Conservation (phyloP, 2,888 invertebrate genomes). For the Isoperla grammatica region DNA sequence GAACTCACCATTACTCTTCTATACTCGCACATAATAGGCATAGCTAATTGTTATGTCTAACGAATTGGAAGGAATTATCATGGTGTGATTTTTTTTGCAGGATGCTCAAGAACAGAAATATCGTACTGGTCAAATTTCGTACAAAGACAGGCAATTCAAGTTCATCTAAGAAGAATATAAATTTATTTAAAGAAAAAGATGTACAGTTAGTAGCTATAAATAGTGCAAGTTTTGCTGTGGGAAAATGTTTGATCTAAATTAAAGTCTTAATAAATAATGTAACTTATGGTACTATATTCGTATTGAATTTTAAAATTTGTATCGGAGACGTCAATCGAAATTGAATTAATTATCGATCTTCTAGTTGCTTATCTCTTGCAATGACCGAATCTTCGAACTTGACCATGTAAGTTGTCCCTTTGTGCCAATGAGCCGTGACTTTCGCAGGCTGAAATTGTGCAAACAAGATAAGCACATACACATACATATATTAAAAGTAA, state of each 20-base stretch:
- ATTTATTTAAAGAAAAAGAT: neutral
- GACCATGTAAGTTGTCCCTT: constrained; percentile 98
- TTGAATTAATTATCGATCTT: constrained; percentile 61
- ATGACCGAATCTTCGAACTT: constrained; percentile 94
- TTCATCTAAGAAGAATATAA: constrained; percentile 40
- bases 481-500: neutral
- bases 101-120: constrained; percentile 51
- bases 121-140: constrained; percentile 67
- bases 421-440: constrained; percentile 98
- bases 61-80: neutral
- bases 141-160: constrained; percentile 67
- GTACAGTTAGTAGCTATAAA: neutral
- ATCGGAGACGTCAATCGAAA: no score
- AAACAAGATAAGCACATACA: neutral
- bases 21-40: no score
- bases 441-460: constrained; percentile 73
- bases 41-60: no score
- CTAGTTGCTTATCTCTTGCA: constrained; percentile 82
- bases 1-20: no score
- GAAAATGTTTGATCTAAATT: constrained; percentile 17
- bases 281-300: no score
- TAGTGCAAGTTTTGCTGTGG: constrained; percentile 27
- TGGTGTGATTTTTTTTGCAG: constrained; percentile 35
- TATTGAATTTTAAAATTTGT: no score
- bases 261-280: neutral